phyloP scores from a whole-genome alignment of 2,888 invertebrate species.

The Meloe dianella region DNA sequence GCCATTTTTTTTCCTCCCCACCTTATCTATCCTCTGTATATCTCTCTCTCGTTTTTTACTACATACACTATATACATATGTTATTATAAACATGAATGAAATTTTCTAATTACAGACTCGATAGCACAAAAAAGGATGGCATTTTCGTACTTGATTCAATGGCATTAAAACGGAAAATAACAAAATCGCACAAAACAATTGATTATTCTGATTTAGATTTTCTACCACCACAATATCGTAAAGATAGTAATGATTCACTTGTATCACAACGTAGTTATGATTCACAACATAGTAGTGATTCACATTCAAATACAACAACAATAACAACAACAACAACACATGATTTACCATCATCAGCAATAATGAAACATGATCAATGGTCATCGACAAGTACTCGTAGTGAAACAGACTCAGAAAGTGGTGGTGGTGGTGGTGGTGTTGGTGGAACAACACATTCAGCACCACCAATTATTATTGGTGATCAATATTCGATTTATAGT shows the following conservation, averaged over 20 bases:
- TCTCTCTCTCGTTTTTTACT: background rate
- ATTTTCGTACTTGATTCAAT: background rate
- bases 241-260: slow-evolving; percentile 64
- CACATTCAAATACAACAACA: slow-evolving; percentile 45
- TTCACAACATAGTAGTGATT: slow-evolving; percentile 61
- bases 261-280: slow-evolving; percentile 62
- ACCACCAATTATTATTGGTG: slow-evolving; percentile 49
- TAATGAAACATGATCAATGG: slow-evolving; percentile 49
- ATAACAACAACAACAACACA: slow-evolving; percentile 45
- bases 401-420: slow-evolving; percentile 51
- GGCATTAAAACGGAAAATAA: slow-evolving; percentile 41
- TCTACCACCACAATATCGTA: slow-evolving; percentile 50
- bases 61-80: too few species aligned
- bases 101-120: slow-evolving; percentile 47
- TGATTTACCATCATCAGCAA: slow-evolving; percentile 27
- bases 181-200: slow-evolving; percentile 54
- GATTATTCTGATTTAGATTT: slow-evolving; percentile 54
- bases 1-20: slow-evolving; percentile 59
- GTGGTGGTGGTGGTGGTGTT: slow-evolving; percentile 33
- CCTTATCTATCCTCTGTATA: slow-evolving; percentile 10
- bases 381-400: slow-evolving; percentile 55
- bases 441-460: slow-evolving; percentile 54
- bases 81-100: background rate
- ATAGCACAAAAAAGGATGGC: slow-evolving; percentile 52
- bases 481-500: slow-evolving; percentile 40